Evolutionary conservation across 1,140 invertebrate species (phyloP).

Genomic region (Zelostemma sp.): DNA sequence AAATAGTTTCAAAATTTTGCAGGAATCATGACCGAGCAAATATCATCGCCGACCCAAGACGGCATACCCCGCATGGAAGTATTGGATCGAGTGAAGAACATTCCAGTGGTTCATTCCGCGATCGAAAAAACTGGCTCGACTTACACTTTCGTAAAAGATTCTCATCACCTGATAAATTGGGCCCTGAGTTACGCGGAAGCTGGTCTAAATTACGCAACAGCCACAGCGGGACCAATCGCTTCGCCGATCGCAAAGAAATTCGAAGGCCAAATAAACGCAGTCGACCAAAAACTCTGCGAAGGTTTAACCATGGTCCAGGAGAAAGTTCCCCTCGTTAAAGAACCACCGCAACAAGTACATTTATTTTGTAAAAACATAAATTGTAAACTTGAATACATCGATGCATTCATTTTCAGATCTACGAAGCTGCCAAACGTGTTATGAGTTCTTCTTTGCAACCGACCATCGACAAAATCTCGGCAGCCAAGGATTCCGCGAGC

Average conservation of each 20-base stretch:
- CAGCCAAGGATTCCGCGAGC: slow-evolving; percentile 73
- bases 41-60: slow-evolving; percentile 10
- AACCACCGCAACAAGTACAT: slow-evolving; percentile 68
- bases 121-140: slow-evolving; percentile 73
- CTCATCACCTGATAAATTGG: slow-evolving; percentile 67
- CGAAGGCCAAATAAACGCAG: slow-evolving; percentile 65
- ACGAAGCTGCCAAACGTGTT: slow-evolving; percentile 77
- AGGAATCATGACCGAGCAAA: slow-evolving; percentile 50
- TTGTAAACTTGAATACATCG: too few relatives aligned
- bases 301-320: slow-evolving; percentile 69
- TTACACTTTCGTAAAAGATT: slow-evolving; percentile 74
- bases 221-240: slow-evolving; percentile 62
- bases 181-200: slow-evolving; percentile 68
- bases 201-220: slow-evolving; percentile 61
- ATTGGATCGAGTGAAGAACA: slow-evolving; percentile 72
- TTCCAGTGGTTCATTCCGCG: slow-evolving; percentile 74
- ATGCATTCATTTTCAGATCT: slow-evolving; percentile 70
- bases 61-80: slow-evolving; percentile 70
- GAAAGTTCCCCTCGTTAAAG: slow-evolving; percentile 70
- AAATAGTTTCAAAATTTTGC: slow-evolving; percentile 8
- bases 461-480: slow-evolving; percentile 73
- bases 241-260: slow-evolving; percentile 66
- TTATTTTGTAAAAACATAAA: slow-evolving; percentile 1
- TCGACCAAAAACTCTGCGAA: slow-evolving; percentile 70
- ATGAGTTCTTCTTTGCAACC: slow-evolving; percentile 75